These are phyloP conservation scores for Pseudomugil gertrudae DNA, from an alignment of 2,797 vertebrate species.

Conservation along the genomic window DNA sequence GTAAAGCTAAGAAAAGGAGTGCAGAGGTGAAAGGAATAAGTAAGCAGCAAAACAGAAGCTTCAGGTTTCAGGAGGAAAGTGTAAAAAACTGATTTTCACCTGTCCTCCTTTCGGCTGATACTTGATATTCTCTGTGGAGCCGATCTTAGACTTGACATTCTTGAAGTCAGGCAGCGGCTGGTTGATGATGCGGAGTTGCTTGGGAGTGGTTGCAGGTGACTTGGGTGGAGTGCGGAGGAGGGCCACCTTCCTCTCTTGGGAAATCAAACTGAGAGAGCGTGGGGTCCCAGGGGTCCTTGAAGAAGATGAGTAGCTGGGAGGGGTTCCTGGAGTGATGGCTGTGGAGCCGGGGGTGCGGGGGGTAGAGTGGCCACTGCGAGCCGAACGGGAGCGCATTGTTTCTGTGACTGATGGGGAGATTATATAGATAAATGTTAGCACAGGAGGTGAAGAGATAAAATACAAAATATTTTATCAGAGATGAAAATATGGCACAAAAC, in stretches of 20 bases:
- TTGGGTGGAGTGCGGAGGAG: constrained; percentile 96
- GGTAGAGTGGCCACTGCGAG: constrained; percentile 95
- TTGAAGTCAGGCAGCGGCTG: constrained; percentile 97
- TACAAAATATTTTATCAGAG: background rate
- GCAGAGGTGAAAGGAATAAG: constrained; percentile 13
- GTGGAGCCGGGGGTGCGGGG: constrained; percentile 94
- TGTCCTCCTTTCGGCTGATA: constrained; percentile 98
- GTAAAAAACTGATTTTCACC: constrained; percentile 77
- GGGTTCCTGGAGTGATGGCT: constrained; percentile 93
- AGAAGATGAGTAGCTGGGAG: constrained; percentile 93
- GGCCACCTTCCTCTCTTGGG: constrained; percentile 94
- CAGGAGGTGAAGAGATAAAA: background rate
- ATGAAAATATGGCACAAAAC: background rate
- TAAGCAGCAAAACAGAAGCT: background rate
- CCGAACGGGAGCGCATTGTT: constrained; percentile 90
- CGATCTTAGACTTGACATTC: constrained; percentile 96
- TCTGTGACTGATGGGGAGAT: constrained; percentile 83
- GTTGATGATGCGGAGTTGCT: constrained; percentile 94
- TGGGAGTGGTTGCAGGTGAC: constrained; percentile 94
- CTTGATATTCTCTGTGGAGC: constrained; percentile 96
- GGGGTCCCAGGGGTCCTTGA: constrained; percentile 95
- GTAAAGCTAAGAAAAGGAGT: constrained; percentile 1
- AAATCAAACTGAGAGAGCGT: constrained; percentile 91
- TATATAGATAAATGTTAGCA: background rate
- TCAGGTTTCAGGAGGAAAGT: constrained; percentile 1